Base-by-base conservation (phyloP, 2,888 invertebrate species). In the Lissocephala sabroskyi region DNA sequence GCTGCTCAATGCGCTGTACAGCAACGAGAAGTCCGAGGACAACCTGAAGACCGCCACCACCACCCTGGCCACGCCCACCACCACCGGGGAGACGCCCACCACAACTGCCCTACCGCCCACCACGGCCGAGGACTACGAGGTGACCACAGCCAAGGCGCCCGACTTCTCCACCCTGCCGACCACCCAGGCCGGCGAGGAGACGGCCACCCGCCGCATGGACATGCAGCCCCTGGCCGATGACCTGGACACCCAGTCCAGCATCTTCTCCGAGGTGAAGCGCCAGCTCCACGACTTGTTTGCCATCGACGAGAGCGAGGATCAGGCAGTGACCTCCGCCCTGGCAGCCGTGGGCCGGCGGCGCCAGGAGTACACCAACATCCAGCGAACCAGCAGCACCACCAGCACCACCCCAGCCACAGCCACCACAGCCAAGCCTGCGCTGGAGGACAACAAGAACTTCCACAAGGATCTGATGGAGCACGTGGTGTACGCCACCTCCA, bases 401-500 rank as follows among this genome's bases (percentile, higher is more conserved):
- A 68, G 62, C 28, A 67, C 62, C 10, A 56, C 67, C 6, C 37
- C 53, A 28, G 49, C 57, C 11, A 65, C 63, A 6, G 47, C 54
- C 30, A 53, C 58, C 3, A 53, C 59, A 13, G 36, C 41, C 2
- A 28, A 13, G 17, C 39, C 41, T 10, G 7, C 32, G 26, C 53
- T 59, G 14, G 76, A 79, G 37, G 58, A 62, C 23, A 48, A 61
- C 48, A 71, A 70, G 0, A 66, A 58, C 47, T 83, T 84, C 52
- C 82, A 83, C 59, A 81, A 82, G 56, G 80, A 83, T 49, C 70
- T 84, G 42, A 84, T 84, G 84, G 79, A 84, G 43, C 80, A 82
- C 48, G 82, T 83, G n/a, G 81, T 84, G 5, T 85, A 82, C 53
- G 84, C 84, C 30, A 94, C 94, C 0, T 92, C 93, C 1, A 74